Evolutionary conservation across 2,888 invertebrate species (phyloP).

Genomic region (Cephonodes hylas): DNA sequence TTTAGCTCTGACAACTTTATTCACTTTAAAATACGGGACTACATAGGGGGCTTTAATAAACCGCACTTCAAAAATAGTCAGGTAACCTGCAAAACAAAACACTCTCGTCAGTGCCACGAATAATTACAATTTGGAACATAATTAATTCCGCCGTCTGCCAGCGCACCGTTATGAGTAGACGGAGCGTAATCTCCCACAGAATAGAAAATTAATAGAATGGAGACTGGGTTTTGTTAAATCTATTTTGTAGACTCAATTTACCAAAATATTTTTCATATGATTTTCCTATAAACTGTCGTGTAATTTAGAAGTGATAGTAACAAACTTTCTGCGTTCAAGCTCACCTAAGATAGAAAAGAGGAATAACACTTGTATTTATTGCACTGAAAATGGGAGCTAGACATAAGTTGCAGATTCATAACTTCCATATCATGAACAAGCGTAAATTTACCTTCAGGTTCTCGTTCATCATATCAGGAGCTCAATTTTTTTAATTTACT

Average conservation of each 20-base stretch:
- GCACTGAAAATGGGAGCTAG: too few species aligned
- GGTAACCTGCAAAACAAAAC: background rate
- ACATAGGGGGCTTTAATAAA: background rate
- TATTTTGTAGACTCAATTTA: background rate
- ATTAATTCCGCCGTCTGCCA: constrained; percentile 12
- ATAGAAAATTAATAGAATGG: background rate
- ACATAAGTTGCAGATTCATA: too few species aligned
- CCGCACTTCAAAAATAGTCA: background rate
- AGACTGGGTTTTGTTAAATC: background rate
- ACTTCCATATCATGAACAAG: too few species aligned
- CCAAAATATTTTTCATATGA: too few species aligned
- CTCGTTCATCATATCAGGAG: too few species aligned
- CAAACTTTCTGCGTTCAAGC: too few species aligned
- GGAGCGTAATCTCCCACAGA: constrained; percentile 5
- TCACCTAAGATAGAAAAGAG: too few species aligned
- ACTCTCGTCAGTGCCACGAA: background rate
- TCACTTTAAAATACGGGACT: background rate
- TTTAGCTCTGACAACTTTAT: background rate
- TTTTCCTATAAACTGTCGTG: too few species aligned
- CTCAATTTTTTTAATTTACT: too few species aligned
- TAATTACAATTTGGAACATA: constrained; percentile 11
- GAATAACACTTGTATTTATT: too few species aligned
- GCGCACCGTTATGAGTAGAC: constrained; percentile 5
- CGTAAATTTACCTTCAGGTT: too few species aligned
- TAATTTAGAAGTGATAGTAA: too few species aligned